Base-by-base conservation (phyloP, 2,797 vertebrate genomes). In the Xerus rutilus region DNA sequence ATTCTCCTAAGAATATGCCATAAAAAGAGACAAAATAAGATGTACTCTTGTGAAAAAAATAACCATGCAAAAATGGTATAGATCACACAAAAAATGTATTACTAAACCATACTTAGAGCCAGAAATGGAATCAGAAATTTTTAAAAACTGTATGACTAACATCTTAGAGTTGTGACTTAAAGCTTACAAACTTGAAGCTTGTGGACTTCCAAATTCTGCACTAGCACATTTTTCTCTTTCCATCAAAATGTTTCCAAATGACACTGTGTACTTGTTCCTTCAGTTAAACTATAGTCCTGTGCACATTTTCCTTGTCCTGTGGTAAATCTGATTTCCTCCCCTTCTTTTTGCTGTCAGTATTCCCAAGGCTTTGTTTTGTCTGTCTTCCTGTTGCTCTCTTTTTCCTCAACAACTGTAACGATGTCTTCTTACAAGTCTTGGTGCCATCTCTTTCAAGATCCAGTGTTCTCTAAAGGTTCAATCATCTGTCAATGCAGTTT, bases 341-440 rank as follows among this genome's bases (percentile, higher is more conserved):
- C 39, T 89, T 82, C 28, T 83, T n/a, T 86, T 83, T 28, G 11
- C 25, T 91, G 8, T 47, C 81, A 79, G 65, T 9, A 90, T 30
- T 65, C 14, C 35, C 62, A 59, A 59, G 17, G 0, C 25, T 35
- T 45, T 70, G 47, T 67, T 67, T 76, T 39, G 3, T 64, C 20
- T 47, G 4, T 82, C 69, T 87, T 23, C 25, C 89, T 67, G 10
- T 77, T 39, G 3, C 47, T 74, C 1, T 89, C 32, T 78, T 12
- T 86, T 92, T 74, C 64, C 54, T 73, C 62, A 54, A 64, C n/a
- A 92, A 59, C 15, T 11, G 15, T 57, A 18, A 14, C 23, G 21
- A 6, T 76, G 9, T 64, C 57, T 74, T 73, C 62, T 88, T 77
- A 73, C 15, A 1, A 12, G 3, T 89, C 23, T 86, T 57, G 47